These are phyloP conservation scores for Drosophila recens DNA, from an alignment of 2,888 invertebrate genomes.

Conservation along the genomic window DNA sequence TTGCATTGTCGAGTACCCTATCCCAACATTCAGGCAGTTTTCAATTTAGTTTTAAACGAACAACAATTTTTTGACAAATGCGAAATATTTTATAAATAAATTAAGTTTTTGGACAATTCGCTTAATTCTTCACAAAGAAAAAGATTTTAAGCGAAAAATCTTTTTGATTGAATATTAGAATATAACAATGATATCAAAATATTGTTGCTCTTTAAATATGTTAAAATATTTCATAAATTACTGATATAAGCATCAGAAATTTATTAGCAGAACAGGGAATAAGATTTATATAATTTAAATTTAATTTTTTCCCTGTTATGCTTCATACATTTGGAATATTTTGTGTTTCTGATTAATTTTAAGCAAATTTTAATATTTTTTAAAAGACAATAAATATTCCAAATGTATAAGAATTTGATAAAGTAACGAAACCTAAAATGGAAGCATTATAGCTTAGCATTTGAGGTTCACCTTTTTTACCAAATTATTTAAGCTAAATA, in stretches of 20 bases:
- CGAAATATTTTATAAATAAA: background rate
- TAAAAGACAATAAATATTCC: conserved; percentile 23
- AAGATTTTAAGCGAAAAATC: conserved; percentile 84
- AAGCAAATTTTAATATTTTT: background rate
- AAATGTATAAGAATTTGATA: conserved; percentile 36
- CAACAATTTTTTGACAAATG: conserved; percentile 81
- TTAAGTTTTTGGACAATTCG: conserved; percentile 3
- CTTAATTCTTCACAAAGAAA: conserved; percentile 81
- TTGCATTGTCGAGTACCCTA: conserved; percentile 91
- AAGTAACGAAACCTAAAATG: conserved; percentile 13
- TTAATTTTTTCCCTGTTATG: conserved; percentile 4
- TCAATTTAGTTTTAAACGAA: conserved; percentile 78
- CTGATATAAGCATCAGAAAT: conserved; percentile 14
- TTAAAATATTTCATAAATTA: conserved; percentile 21
- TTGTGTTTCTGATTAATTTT: background rate
- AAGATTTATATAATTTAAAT: background rate
- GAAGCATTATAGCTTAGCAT: background rate
- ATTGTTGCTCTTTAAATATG: conserved; percentile 79
- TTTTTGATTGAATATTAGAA: conserved; percentile 80
- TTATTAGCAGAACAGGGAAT: conserved; percentile 15
- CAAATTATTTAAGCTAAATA: conserved; percentile 9
- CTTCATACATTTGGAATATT: conserved; percentile 40
- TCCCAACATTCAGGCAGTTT: conserved; percentile 98
- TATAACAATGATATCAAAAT: conserved; percentile 71
- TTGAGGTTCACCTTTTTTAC: conserved; percentile 7